A percentile compares a stretch with the other conserved stretches of the same genome.
Conservation (phyloP, 92 coral and sea anemone genomes). For the Umimayanthus chanpuru region DNA sequence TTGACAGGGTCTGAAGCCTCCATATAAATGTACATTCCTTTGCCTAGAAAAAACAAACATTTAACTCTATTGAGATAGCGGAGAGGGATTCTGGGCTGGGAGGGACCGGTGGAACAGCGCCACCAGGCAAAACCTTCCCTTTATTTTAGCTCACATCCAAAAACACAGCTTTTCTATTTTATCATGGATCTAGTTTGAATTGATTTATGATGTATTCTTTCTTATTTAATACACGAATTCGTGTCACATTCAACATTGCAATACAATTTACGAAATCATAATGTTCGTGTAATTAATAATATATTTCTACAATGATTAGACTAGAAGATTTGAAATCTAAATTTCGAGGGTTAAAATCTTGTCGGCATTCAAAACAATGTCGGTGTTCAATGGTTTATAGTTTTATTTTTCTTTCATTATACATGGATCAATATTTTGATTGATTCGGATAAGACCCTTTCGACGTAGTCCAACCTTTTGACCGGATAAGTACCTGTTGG, state of each 20-base stretch:
- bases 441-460: too few relatives aligned
- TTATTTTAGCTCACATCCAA: too few relatives aligned
- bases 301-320: too few relatives aligned
- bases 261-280: too few relatives aligned
- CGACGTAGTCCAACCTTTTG: neutral
- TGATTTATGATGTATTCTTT: too few relatives aligned
- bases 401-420: neutral
- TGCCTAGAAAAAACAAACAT: neutral
- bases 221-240: too few relatives aligned
- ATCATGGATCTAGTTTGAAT: too few relatives aligned
- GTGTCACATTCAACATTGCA: too few relatives aligned
- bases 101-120: neutral
- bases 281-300: too few relatives aligned
- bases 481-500: constrained; percentile 25
- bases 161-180: too few relatives aligned
- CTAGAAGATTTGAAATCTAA: neutral
- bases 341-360: neutral
- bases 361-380: neutral
- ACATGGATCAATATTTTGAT: neutral
- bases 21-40: constrained; percentile 18
- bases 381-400: neutral
- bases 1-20: constrained; percentile 33
- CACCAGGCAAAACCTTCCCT: too few relatives aligned
- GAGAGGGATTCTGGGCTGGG: neutral
- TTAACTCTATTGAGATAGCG: neutral